A percentile compares a stretch with the other conserved stretches of the same genome.
Conservation (phyloP, 2,113 vertebrate species). For the Sterna hirundo region DNA sequence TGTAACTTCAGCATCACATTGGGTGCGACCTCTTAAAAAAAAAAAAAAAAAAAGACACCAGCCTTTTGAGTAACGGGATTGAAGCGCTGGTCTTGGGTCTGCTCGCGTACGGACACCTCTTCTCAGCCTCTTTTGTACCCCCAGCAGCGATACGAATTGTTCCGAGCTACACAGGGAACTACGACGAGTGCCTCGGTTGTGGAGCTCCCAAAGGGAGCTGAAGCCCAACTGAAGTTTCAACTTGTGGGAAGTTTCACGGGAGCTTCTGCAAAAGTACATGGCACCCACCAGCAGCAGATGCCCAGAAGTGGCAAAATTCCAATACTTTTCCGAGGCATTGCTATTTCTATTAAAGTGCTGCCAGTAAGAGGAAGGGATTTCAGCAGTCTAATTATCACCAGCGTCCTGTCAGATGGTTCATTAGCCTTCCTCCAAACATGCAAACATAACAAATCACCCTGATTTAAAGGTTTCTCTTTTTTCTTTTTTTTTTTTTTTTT, state of each 20-base stretch:
- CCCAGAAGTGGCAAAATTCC: neutral
- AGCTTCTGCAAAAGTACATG: neutral
- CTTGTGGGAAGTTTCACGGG: neutral
- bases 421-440: neutral
- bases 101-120: rapidly evolving
- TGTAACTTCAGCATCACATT: neutral
- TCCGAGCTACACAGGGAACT: neutral
- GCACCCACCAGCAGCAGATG: neutral
- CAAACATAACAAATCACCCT: neutral
- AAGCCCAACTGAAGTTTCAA: neutral
- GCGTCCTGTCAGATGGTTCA: neutral
- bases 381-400: neutral
- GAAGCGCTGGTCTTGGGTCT: rapidly evolving
- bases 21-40: neutral
- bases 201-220: neutral
- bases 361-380: neutral
- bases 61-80: neutral
- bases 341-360: neutral
- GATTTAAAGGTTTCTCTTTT: neutral
- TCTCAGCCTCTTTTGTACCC: neutral
- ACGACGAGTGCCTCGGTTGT: rapidly evolving
- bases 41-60: neutral
- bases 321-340: neutral
- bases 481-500: neutral
- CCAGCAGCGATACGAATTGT: rapidly evolving